Conservation (phyloP, 2,888 invertebrate species). For the Zygogramma bicolorata region DNA sequence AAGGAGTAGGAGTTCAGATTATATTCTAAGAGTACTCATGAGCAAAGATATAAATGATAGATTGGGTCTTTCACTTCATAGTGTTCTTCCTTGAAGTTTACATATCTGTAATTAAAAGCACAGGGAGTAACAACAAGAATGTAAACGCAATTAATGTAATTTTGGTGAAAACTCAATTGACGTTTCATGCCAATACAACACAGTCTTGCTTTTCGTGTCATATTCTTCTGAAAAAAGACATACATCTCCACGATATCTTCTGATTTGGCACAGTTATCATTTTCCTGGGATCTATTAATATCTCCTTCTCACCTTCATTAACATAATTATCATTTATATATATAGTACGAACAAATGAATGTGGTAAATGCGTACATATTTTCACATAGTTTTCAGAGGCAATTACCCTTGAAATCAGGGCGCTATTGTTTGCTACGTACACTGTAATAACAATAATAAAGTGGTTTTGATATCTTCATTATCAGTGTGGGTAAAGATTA, state of each 20-base stretch:
- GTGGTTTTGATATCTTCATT: background rate
- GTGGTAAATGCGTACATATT: background rate
- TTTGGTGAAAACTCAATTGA: too few species aligned
- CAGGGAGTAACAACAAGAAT: too few species aligned
- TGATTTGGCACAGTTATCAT: background rate
- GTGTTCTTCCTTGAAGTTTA: too few species aligned
- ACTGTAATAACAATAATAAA: constrained; percentile 7
- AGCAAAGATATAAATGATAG: too few species aligned
- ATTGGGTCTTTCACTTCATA: too few species aligned
- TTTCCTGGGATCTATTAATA: background rate
- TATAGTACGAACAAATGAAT: background rate
- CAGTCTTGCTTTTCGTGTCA: too few species aligned
- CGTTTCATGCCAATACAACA: too few species aligned
- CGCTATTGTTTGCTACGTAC: background rate
- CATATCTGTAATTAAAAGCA: too few species aligned
- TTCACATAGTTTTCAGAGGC: background rate
- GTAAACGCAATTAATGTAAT: too few species aligned
- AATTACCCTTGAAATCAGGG: constrained; percentile 3
- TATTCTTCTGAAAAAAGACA: too few species aligned
- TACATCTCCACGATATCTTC: background rate
- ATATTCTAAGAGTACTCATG: too few species aligned
- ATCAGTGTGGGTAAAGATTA: background rate
- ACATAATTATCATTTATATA: background rate
- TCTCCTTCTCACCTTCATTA: background rate
- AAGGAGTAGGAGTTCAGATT: too few species aligned